phyloP scores from a whole-genome alignment of 2,113 vertebrate species.

The Peromyscus californicus region DNA sequence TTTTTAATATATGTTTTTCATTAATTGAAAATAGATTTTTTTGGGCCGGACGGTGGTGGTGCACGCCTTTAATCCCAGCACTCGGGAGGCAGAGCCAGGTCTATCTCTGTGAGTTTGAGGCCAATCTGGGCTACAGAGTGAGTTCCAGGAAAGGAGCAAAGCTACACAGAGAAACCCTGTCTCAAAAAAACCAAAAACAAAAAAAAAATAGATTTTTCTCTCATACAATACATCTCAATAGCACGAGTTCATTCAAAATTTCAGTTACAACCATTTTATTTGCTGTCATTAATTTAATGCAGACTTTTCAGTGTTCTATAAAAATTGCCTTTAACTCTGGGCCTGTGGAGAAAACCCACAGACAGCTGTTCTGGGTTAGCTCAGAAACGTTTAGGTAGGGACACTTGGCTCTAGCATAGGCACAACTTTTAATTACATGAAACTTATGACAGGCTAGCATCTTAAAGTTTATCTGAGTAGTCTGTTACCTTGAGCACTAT shows the following conservation, averaged over 20 bases:
- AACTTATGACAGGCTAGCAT: neutral
- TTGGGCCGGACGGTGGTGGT: too few species aligned
- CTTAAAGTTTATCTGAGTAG: constrained; percentile 63
- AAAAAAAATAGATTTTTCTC: neutral
- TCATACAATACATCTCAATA: neutral
- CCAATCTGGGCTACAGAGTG: too few species aligned
- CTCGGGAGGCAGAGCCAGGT: too few species aligned
- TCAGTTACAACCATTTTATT: constrained; percentile 33
- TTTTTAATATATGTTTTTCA: neutral
- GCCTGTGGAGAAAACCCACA: neutral
- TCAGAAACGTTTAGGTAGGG: neutral
- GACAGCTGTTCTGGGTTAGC: constrained; percentile 27
- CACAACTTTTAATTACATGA: constrained; percentile 66
- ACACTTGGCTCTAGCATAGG: constrained; percentile 7
- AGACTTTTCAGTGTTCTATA: constrained; percentile 38
- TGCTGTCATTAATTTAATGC: constrained; percentile 29
- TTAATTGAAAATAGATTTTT: neutral
- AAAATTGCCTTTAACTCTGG: constrained; percentile 6
- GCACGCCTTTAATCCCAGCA: too few species aligned
- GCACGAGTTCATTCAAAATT: neutral
- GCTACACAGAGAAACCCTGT: too few species aligned
- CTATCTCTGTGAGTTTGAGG: too few species aligned
- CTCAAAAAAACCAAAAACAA: too few species aligned
- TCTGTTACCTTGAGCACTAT: neutral
- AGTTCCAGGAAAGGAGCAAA: too few species aligned